Conservation (phyloP, 2,113 vertebrate genomes). For the Perognathus longimembris region DNA sequence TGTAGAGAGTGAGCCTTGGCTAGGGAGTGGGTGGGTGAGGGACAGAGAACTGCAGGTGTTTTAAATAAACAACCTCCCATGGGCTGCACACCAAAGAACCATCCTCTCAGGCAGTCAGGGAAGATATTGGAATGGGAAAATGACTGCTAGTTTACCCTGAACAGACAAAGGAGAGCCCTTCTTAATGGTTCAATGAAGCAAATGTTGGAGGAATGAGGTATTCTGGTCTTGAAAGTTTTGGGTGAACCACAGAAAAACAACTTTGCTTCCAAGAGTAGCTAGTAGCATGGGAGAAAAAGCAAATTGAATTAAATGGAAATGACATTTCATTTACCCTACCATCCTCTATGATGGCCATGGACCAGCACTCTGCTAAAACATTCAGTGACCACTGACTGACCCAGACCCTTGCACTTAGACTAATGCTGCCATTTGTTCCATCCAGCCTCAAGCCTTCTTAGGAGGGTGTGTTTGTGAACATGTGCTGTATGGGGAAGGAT, state of each 20-base stretch:
- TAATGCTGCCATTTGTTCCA: background rate
- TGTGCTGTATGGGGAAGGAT: background rate
- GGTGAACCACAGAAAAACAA: background rate
- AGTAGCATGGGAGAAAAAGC: slow-evolving; percentile 1
- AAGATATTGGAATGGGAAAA: background rate
- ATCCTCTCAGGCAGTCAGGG: background rate
- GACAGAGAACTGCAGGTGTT: background rate
- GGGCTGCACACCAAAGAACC: background rate
- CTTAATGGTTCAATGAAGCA: background rate
- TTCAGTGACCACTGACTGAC: background rate
- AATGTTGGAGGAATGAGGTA: background rate
- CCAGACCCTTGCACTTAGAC: background rate
- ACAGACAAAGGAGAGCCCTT: background rate
- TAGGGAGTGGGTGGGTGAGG: background rate
- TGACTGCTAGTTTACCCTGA: background rate
- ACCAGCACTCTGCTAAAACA: background rate
- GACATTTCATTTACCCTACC: slow-evolving; percentile 45
- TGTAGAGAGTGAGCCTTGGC: background rate
- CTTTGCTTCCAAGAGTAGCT: background rate
- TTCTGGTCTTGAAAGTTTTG: slow-evolving; percentile 10
- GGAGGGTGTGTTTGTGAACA: background rate
- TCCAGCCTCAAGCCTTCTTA: background rate
- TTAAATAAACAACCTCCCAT: background rate
- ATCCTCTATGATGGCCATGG: slow-evolving; percentile 1
- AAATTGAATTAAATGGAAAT: slow-evolving; percentile 61